A percentile compares a stretch with the other conserved stretches of the same genome.
Evolutionary conservation across 2,113 vertebrate genomes (phyloP).

Genomic region (Tupaia chinensis): DNA sequence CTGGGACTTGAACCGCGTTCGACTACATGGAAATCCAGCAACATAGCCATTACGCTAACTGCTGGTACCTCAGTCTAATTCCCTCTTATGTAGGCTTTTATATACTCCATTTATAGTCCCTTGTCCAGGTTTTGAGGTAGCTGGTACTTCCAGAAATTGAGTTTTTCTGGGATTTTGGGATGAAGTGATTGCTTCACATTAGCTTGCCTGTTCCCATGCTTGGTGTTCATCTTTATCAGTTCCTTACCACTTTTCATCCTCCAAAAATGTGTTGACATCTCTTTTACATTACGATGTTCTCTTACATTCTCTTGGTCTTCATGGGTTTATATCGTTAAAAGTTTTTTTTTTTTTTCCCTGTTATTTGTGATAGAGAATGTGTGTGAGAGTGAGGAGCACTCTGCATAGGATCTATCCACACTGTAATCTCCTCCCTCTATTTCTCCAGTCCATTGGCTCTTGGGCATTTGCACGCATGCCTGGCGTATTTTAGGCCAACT

Average conservation of each 20-base stretch:
- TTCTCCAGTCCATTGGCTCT: too few species aligned
- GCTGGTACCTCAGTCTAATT: not conserved
- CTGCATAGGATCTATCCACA: too few species aligned
- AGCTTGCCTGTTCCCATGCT: accelerated
- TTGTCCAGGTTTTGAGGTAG: not conserved
- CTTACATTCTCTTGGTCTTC: not conserved
- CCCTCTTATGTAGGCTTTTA: not conserved
- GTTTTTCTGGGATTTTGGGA: not conserved
- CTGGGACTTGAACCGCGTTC: too few species aligned
- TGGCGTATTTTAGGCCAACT: too few species aligned
- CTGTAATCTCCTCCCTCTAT: too few species aligned
- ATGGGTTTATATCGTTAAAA: not conserved
- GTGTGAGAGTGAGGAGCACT: too few species aligned
- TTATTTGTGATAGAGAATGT: too few species aligned
- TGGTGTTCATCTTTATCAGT: not conserved
- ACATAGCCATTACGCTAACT: too few species aligned
- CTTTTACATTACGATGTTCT: not conserved
- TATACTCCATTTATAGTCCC: not conserved
- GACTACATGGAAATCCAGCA: too few species aligned
- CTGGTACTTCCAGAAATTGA: too few species aligned
- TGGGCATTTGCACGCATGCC: too few species aligned
- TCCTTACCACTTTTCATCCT: not conserved
- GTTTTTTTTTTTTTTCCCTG: too few species aligned
- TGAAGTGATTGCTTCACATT: not conserved
- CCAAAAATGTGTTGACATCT: not conserved